Percentiles rank a stretch among this genome's conserved stretches.
phyloP scores from a whole-genome alignment of 2,113 vertebrate genomes.

The Phoenicopterus ruber region DNA sequence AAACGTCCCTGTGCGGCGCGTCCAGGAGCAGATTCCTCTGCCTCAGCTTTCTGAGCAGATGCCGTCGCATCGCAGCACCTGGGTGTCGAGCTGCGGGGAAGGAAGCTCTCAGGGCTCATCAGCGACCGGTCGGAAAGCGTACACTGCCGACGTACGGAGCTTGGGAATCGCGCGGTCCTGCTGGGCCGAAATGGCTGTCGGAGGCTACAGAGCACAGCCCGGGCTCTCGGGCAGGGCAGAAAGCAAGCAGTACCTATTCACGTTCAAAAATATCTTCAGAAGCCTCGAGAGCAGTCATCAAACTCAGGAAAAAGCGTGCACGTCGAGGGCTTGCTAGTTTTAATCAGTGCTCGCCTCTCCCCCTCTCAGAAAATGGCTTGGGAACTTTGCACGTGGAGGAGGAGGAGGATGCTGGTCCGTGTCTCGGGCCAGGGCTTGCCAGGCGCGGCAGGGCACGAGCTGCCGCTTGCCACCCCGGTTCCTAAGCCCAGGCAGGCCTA shows the following conservation, averaged over 20 bases:
- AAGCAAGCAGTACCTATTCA: neutral
- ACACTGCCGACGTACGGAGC: accelerated
- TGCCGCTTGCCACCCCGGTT: neutral
- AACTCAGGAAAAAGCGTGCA: neutral
- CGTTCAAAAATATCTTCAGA: neutral
- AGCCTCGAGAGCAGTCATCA: neutral
- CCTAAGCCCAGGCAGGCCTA: neutral
- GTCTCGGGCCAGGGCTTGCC: accelerated
- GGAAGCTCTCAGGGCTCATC: neutral
- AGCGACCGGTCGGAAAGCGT: accelerated
- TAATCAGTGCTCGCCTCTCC: neutral
- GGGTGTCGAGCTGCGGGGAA: neutral
- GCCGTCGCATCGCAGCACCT: neutral
- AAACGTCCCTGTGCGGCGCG: neutral
- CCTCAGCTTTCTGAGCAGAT: neutral
- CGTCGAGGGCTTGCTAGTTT: neutral
- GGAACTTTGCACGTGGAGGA: neutral
- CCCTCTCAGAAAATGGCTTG: neutral
- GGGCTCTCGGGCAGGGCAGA: neutral
- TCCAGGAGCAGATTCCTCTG: neutral
- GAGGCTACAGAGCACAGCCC: neutral
- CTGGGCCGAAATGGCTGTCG: neutral
- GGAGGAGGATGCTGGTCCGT: neutral
- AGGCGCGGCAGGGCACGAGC: neutral
- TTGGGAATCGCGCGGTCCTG: accelerated